Conservation (phyloP, 2,888 invertebrate species). For the Miltochrista miniata region DNA sequence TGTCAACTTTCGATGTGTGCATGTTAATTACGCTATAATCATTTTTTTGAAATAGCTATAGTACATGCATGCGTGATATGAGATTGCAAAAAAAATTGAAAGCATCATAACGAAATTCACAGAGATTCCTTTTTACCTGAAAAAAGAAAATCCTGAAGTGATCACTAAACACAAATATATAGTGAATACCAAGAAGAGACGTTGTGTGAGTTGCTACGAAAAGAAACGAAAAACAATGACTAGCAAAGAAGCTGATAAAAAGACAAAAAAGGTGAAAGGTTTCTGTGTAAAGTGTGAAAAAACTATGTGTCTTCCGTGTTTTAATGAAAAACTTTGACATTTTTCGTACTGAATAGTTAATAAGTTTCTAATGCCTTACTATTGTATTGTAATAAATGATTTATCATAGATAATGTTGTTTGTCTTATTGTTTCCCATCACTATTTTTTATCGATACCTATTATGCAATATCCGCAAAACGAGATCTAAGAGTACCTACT, state of each 20-base stretch:
- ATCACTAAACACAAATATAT: slow-evolving; percentile 1
- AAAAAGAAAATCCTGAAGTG: background rate
- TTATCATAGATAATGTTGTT: background rate
- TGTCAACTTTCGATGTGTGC: slow-evolving; percentile 12
- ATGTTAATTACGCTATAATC: background rate
- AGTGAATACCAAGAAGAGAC: no score
- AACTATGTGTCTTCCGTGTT: no score
- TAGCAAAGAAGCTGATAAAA: slow-evolving; percentile 9
- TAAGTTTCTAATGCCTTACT: no score
- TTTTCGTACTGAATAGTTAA: background rate
- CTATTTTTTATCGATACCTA: background rate
- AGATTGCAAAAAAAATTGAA: background rate
- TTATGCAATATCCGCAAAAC: no score
- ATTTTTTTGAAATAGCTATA: background rate
- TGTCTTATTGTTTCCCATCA: background rate
- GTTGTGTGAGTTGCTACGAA: no score
- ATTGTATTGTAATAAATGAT: background rate
- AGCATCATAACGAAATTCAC: slow-evolving; percentile 1
- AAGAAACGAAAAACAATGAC: slow-evolving; percentile 2
- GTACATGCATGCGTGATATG: background rate
- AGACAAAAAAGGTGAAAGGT: background rate
- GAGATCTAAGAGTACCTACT: slow-evolving; percentile 3
- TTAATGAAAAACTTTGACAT: background rate
- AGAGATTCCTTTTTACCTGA: slow-evolving; percentile 1
- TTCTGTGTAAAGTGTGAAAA: no score